These are phyloP conservation scores for Microcaecilia unicolor DNA, from an alignment of 2,797 vertebrate species.

Conservation along the genomic window DNA sequence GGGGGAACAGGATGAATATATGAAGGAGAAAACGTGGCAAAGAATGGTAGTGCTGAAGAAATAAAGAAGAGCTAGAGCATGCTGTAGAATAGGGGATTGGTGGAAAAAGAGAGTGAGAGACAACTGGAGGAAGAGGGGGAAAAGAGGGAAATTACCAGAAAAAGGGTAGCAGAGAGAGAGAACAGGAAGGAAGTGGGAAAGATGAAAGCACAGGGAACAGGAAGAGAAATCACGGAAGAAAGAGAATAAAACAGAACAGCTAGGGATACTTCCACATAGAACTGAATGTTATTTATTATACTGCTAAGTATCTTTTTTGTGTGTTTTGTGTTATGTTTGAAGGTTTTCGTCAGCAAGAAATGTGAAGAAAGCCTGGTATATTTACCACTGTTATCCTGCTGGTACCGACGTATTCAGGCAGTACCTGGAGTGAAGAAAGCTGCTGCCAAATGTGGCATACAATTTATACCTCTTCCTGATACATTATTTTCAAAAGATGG, in stretches of 20 bases:
- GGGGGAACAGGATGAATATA: too few species aligned
- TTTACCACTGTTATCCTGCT: slow-evolving; percentile 72
- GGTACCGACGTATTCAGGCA: slow-evolving; percentile 78
- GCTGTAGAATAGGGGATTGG: too few species aligned
- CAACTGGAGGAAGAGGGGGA: too few species aligned
- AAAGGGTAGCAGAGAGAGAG: background rate
- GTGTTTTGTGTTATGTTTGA: slow-evolving; percentile 5
- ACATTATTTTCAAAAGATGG: background rate
- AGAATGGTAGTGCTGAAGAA: background rate
- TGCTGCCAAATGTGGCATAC: slow-evolving; percentile 67
- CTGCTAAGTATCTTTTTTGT: background rate
- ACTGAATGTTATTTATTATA: slow-evolving; percentile 4
- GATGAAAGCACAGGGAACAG: background rate
- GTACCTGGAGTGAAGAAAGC: slow-evolving; percentile 72
- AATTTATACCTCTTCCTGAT: slow-evolving; percentile 45
- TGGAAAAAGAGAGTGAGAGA: too few species aligned
- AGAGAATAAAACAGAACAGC: too few species aligned
- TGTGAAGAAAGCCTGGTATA: slow-evolving; percentile 35
- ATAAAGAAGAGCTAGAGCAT: background rate
- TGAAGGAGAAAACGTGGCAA: background rate
- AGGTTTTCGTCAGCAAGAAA: slow-evolving; percentile 62
- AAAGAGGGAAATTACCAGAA: background rate
- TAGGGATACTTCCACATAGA: slow-evolving; percentile 30
- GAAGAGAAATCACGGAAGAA: background rate
- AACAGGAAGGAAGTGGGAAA: background rate